These are phyloP conservation scores for Drepana arcuata DNA, from an alignment of 1,140 invertebrate species.

Conservation along the genomic window DNA sequence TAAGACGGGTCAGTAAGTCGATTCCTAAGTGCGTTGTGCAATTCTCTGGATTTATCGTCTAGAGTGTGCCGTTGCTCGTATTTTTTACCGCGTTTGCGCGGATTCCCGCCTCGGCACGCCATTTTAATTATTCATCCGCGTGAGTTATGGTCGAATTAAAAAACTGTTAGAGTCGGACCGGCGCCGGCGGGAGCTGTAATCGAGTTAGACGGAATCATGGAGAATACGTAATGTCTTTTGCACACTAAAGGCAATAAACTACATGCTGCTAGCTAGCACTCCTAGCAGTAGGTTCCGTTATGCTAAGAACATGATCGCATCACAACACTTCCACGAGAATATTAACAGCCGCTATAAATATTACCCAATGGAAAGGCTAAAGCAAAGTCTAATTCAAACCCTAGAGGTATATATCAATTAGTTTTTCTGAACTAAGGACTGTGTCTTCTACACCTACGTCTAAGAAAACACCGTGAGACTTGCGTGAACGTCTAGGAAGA, in stretches of 20 bases:
- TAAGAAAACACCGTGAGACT: too few relatives aligned
- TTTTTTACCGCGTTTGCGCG: slow-evolving; percentile 58
- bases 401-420: too few relatives aligned
- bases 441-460: too few relatives aligned
- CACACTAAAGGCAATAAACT: slow-evolving; percentile 6
- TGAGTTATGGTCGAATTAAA: slow-evolving; percentile 74
- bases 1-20: slow-evolving; percentile 13
- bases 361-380: too few relatives aligned
- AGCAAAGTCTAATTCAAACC: too few relatives aligned
- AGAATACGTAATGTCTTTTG: slow-evolving; percentile 63
- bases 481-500: too few relatives aligned
- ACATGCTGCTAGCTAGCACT: too few relatives aligned
- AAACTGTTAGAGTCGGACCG: slow-evolving; percentile 71
- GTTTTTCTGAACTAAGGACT: too few relatives aligned
- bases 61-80: slow-evolving; percentile 25
- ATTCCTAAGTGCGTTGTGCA: slow-evolving; percentile 56
- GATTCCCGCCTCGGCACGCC: slow-evolving; percentile 48
- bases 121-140: slow-evolving; percentile 71
- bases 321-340: too few relatives aligned
- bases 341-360: too few relatives aligned
- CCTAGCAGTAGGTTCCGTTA: too few relatives aligned
- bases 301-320: too few relatives aligned
- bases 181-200: slow-evolving; percentile 60
- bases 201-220: slow-evolving; percentile 60
- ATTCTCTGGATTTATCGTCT: slow-evolving; percentile 57